Conservation (phyloP, 2,888 invertebrate genomes). For the Pseudococcus viburni region DNA sequence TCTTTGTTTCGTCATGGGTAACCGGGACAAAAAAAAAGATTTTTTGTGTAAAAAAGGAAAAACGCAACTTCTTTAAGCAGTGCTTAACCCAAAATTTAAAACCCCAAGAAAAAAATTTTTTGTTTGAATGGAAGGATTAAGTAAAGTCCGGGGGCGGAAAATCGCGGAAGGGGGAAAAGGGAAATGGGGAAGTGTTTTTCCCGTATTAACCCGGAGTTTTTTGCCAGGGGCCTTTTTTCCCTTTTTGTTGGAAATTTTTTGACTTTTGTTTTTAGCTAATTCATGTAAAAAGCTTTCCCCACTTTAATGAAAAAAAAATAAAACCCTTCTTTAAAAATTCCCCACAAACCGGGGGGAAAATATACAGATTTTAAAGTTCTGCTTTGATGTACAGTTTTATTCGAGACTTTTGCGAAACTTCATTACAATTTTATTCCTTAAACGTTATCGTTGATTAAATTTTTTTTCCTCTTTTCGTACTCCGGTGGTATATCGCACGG, state of each 20-base stretch:
- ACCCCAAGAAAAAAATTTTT: conserved; percentile 63
- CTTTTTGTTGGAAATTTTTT: conserved; percentile 64
- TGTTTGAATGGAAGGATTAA: conserved; percentile 63
- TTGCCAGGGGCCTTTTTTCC: conserved; percentile 62
- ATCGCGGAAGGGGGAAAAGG: conserved; percentile 63
- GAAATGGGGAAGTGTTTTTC: conserved; percentile 62
- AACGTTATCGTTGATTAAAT: conserved; percentile 46
- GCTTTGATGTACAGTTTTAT: conserved; percentile 52
- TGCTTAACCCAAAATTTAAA: conserved; percentile 66
- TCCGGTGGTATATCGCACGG: not conserved
- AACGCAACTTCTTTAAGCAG: conserved; percentile 64
- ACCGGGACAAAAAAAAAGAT: conserved; percentile 55
- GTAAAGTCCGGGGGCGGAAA: conserved; percentile 50
- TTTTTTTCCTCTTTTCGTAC: not conserved
- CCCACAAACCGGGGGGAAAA: conserved; percentile 40
- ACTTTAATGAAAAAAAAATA: conserved; percentile 66
- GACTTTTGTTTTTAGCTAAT: conserved; percentile 64
- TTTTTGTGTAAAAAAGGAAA: conserved; percentile 58
- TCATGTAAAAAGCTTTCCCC: conserved; percentile 65
- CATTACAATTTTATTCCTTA: conserved; percentile 49
- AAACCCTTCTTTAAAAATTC: conserved; percentile 58
- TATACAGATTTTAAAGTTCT: conserved; percentile 54
- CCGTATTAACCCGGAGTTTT: conserved; percentile 63
- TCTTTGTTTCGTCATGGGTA: conserved; percentile 50
- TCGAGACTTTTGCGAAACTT: conserved; percentile 40